Evolutionary conservation across 2,888 invertebrate genomes (phyloP), one percentile per base, ranked within the genome.

Genomic region (Zhuqinia jingwanae): DNA sequence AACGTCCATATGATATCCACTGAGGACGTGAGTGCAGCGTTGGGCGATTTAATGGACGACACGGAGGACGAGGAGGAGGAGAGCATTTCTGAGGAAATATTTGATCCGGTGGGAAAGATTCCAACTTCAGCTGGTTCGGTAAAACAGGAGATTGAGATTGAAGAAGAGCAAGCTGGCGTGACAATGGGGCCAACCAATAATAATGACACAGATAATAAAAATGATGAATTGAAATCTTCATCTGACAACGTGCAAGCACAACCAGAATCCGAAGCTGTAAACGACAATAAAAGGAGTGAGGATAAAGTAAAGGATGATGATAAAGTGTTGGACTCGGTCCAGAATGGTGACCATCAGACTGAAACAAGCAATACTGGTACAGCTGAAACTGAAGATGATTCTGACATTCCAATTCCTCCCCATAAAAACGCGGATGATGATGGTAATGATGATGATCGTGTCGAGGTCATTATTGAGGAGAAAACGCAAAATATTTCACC

Each of bases 161-260:
- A 36, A 17, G 36, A 60, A 17, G 63, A 60, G 30, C 63, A 79
- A 79, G 50, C 36, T 36, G 42, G 56, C 68, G 53, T 20, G 68
- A 80, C 80, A 80, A 80, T 70, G 47, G 80, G 56, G 80, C 11
- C 76, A 76, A 42, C 81, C 25, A 20, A 53, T 65, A 73, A 73
- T 73, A 58, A 82, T 82, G 81, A 82, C 81, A 82, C 56, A 56
- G 73, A 73, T 73, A 58, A 82, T 82, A 82, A 82, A 82, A 82
- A 82, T 82, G 81, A 82, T 82, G 81, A 82, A 82, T 70, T 65
- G 65, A 65, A 65, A n/a, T 30, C 47, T 47, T 79, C 79, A 79
- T 79, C 79, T 65, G 65, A 65, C 65, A 65, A 65, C 36, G 15
- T 8, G 27, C 27, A 25, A 25, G 60, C 30, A 30, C n/a, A 13